Percentiles rank a stretch among this genome's conserved stretches.
These are phyloP conservation scores for Antennarius striatus DNA, from an alignment of 2,113 vertebrate genomes.

Conservation along the genomic window DNA sequence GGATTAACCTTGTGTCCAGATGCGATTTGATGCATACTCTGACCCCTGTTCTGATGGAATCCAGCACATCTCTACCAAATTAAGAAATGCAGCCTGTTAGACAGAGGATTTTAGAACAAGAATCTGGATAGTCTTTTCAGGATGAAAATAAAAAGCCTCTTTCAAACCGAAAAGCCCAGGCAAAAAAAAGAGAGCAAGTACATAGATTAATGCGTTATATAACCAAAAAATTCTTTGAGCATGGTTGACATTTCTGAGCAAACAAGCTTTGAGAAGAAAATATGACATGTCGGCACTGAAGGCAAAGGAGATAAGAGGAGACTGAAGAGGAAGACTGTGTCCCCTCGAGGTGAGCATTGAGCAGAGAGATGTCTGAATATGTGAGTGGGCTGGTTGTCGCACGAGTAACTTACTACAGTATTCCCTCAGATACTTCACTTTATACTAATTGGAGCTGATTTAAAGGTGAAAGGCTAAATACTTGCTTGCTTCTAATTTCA, in stretches of 20 bases:
- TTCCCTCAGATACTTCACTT: no score
- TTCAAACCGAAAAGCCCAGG: conserved; percentile 55
- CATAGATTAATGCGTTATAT: conserved; percentile 66
- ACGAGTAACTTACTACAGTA: not conserved
- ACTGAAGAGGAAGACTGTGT: conserved; percentile 42
- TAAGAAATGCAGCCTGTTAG: conserved; percentile 45
- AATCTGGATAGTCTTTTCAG: conserved; percentile 50
- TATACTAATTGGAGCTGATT: not conserved
- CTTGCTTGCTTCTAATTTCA: not conserved
- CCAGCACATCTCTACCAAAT: conserved; percentile 38
- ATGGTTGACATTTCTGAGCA: conserved; percentile 67
- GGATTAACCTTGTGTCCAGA: conserved; percentile 16
- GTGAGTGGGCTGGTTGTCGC: conserved; percentile 27
- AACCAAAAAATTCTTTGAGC: conserved; percentile 50
- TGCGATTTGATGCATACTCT: conserved; percentile 23
- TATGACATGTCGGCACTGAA: conserved; percentile 56
- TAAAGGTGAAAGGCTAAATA: not conserved
- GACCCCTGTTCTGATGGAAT: conserved; percentile 7
- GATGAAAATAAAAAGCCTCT: conserved; percentile 62
- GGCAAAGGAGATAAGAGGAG: conserved; percentile 58
- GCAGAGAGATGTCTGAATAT: conserved; percentile 50
- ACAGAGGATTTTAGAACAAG: conserved; percentile 36
- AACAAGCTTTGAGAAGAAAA: conserved; percentile 58
- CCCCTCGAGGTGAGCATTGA: conserved; percentile 58
- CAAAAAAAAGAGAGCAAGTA: conserved; percentile 21